Evolutionary conservation across 2,888 invertebrate species (phyloP).

Genomic region (Chirona hameri): DNA sequence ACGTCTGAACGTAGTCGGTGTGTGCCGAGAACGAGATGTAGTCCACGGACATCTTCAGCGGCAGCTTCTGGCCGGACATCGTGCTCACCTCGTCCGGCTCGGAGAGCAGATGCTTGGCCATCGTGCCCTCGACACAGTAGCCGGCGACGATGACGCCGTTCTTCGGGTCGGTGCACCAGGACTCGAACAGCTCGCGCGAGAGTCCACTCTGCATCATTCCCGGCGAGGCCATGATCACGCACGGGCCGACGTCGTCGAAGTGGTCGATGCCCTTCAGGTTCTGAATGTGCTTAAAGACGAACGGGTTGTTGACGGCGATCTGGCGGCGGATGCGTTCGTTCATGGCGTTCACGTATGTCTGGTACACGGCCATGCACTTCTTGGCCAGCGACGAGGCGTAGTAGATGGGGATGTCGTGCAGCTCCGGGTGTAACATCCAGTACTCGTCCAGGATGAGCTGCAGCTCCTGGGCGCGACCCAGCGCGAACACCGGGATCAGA

Average conservation of each 20-base stretch:
- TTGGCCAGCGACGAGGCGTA: conserved; percentile 98
- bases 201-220: conserved; percentile 99
- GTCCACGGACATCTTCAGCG: conserved; percentile 95
- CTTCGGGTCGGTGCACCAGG: conserved; percentile 97
- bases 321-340: conserved; percentile 94
- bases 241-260: conserved; percentile 98
- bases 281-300: conserved; percentile 96
- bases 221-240: conserved; percentile 98
- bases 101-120: conserved; percentile 87
- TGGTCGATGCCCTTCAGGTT: conserved; percentile 97
- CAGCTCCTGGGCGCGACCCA: conserved; percentile 95
- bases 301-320: conserved; percentile 97
- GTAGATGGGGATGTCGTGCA: conserved; percentile 98
- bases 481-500: conserved; percentile 96
- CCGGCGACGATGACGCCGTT: conserved; percentile 97
- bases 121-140: conserved; percentile 84
- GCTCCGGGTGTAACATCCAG: conserved; percentile 94
- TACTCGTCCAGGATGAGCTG: conserved; percentile 93
- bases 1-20: conserved; percentile 96
- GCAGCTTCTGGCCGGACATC: conserved; percentile 91
- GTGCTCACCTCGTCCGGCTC: conserved; percentile 97
- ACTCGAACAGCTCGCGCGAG: conserved; percentile 84
- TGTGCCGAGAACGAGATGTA: conserved; percentile 99
- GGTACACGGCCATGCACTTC: conserved; percentile 99
- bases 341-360: conserved; percentile 99